These are phyloP conservation scores for Pogonocherus hispidulus DNA, from an alignment of 2,888 invertebrate genomes.

Conservation along the genomic window DNA sequence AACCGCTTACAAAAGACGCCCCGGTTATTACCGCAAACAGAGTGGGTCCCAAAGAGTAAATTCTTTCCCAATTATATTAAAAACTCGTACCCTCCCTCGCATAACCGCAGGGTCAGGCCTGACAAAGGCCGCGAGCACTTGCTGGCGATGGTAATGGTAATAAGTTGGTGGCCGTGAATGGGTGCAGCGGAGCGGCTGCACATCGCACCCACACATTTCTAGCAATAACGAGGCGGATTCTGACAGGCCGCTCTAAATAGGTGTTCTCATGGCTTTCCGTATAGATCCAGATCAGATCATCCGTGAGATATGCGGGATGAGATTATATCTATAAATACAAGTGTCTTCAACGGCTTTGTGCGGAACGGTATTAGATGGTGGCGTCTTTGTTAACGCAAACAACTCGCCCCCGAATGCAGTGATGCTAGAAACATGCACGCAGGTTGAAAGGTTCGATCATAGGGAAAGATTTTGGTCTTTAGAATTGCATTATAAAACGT, in stretches of 20 bases:
- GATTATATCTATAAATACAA: conserved; percentile 10
- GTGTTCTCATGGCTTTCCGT: neutral
- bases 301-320: conserved; percentile 14
- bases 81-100: conserved; percentile 24
- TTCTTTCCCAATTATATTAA: conserved; percentile 60
- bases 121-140: conserved; percentile 24
- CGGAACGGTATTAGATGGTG: neutral
- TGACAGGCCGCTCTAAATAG: conserved; percentile 1
- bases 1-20: conserved; percentile 34
- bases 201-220: conserved; percentile 64
- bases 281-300: conserved; percentile 7
- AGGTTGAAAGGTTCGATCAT: no score
- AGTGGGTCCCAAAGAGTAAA: conserved; percentile 54
- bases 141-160: conserved; percentile 32
- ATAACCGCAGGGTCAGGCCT: conserved; percentile 27
- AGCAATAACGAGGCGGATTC: conserved; percentile 38
- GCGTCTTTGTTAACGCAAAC: no score
- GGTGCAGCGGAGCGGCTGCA: conserved; percentile 60
- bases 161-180: conserved; percentile 57
- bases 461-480: no score
- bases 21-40: conserved; percentile 38
- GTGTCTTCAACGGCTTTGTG: neutral
- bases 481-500: no score
- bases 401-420: no score
- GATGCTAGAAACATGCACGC: no score